These are phyloP conservation scores for Tetraodon nigroviridis DNA, from an alignment of 2,113 vertebrate genomes.

Conservation along the genomic window DNA sequence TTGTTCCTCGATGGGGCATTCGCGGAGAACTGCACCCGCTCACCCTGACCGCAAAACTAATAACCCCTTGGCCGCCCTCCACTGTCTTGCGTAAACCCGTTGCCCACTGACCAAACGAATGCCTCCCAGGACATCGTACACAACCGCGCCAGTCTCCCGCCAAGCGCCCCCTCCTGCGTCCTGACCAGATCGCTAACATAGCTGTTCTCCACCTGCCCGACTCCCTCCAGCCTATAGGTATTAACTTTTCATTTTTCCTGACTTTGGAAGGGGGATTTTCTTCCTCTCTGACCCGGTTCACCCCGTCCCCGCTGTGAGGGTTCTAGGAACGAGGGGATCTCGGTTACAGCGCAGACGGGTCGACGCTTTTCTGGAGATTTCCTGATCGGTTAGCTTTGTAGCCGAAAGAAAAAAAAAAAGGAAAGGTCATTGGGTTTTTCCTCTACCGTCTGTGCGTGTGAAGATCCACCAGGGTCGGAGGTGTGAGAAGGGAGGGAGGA, in stretches of 20 bases:
- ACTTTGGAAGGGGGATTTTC: slow-evolving; percentile 44
- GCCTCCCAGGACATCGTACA: slow-evolving; percentile 34
- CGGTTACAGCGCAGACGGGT: slow-evolving; percentile 54
- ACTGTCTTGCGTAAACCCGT: slow-evolving; percentile 35
- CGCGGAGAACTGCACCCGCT: slow-evolving; percentile 2
- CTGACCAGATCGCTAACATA: slow-evolving; percentile 46
- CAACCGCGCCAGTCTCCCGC: slow-evolving; percentile 44
- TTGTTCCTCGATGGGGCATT: no score
- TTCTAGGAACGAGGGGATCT: slow-evolving; percentile 62
- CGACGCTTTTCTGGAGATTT: slow-evolving; percentile 29
- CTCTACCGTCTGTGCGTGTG: slow-evolving; percentile 7
- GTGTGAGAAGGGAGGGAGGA: not conserved
- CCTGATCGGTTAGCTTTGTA: slow-evolving; percentile 36
- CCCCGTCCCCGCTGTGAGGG: slow-evolving; percentile 45
- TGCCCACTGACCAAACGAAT: slow-evolving; percentile 25
- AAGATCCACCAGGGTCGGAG: slow-evolving; percentile 9
- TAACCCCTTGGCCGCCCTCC: slow-evolving; percentile 6
- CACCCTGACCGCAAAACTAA: slow-evolving; percentile 14
- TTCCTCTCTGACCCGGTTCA: slow-evolving; percentile 43
- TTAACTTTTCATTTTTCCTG: slow-evolving; percentile 63
- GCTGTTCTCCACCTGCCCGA: slow-evolving; percentile 3
- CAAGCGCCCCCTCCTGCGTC: slow-evolving; percentile 35
- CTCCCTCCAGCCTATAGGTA: slow-evolving; percentile 24
- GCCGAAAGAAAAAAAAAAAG: slow-evolving; percentile 37
- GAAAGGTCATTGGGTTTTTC: slow-evolving; percentile 31